Percentiles rank a stretch among this genome's conserved stretches.
Conservation (phyloP, 2,888 invertebrate genomes). For the Monochamus alternatus region DNA sequence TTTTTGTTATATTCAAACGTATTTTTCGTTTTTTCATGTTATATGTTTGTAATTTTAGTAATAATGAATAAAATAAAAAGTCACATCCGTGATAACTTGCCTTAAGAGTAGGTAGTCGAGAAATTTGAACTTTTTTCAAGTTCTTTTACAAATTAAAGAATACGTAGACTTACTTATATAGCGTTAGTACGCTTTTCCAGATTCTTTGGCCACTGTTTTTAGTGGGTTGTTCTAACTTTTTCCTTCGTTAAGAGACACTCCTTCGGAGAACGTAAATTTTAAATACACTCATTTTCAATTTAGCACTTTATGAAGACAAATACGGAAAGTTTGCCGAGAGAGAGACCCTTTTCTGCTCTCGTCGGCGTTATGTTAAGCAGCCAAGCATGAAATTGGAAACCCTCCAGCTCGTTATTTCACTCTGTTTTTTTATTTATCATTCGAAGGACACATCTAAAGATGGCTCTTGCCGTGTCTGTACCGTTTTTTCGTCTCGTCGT, state of each 20-base stretch:
- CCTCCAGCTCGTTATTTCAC: slow-evolving; percentile 10
- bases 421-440: background rate
- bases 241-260: background rate
- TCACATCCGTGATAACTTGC: too few relatives aligned
- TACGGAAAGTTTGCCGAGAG: slow-evolving; percentile 7
- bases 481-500: background rate
- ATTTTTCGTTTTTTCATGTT: too few relatives aligned
- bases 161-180: too few relatives aligned
- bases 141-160: too few relatives aligned
- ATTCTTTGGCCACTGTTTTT: too few relatives aligned
- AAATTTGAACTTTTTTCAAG: too few relatives aligned
- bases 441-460: background rate
- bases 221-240: background rate
- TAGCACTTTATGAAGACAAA: slow-evolving; percentile 15
- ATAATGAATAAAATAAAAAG: too few relatives aligned
- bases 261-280: slow-evolving; percentile 1
- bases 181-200: too few relatives aligned
- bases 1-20: too few relatives aligned
- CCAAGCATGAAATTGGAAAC: background rate
- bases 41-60: too few relatives aligned
- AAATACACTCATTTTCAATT: slow-evolving; percentile 6
- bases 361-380: slow-evolving; percentile 10
- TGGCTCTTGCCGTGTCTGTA: background rate
- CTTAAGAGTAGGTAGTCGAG: too few relatives aligned
- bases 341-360: background rate